Evolutionary conservation across 2,113 vertebrate genomes (phyloP).

Genomic region (Morone chrysops): DNA sequence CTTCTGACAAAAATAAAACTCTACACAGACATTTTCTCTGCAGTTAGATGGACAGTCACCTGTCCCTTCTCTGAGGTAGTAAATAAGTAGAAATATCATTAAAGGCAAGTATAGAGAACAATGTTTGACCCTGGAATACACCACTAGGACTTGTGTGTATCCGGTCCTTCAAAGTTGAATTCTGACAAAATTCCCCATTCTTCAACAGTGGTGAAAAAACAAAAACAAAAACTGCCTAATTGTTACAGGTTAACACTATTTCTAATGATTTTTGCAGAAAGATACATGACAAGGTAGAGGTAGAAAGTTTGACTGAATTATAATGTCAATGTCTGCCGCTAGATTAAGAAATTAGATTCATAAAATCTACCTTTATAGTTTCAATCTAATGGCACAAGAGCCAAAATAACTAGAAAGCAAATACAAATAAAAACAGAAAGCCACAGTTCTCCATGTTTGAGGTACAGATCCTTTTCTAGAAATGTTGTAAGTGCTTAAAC

Average conservation of each 20-base stretch:
- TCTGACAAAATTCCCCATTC: constrained; percentile 27
- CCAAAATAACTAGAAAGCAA: constrained; percentile 70
- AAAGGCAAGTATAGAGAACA: constrained; percentile 69
- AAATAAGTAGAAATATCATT: constrained; percentile 77
- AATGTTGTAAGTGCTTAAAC: constrained; percentile 81
- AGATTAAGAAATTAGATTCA: constrained; percentile 73
- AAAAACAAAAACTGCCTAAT: constrained; percentile 37
- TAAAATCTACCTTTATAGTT: constrained; percentile 76
- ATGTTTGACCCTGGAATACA: constrained; percentile 45
- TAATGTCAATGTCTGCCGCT: constrained; percentile 68
- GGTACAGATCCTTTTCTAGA: constrained; percentile 64
- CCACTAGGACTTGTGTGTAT: constrained; percentile 33
- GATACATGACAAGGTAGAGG: constrained; percentile 72
- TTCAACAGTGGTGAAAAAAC: constrained; percentile 45
- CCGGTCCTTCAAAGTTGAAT: constrained; percentile 49
- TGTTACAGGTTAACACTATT: constrained; percentile 66
- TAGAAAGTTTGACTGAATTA: constrained; percentile 77
- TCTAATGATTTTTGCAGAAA: constrained; percentile 65
- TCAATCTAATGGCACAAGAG: constrained; percentile 74
- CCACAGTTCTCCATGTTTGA: constrained; percentile 63
- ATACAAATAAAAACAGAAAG: constrained; percentile 61
- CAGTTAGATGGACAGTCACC: constrained; percentile 71
- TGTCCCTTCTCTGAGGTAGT: constrained; percentile 82
- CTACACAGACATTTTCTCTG: constrained; percentile 72
- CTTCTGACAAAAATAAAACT: constrained; percentile 73